Base-by-base conservation (phyloP, 92 coral and sea anemone genomes). In the Umimayanthus chanpuru region DNA sequence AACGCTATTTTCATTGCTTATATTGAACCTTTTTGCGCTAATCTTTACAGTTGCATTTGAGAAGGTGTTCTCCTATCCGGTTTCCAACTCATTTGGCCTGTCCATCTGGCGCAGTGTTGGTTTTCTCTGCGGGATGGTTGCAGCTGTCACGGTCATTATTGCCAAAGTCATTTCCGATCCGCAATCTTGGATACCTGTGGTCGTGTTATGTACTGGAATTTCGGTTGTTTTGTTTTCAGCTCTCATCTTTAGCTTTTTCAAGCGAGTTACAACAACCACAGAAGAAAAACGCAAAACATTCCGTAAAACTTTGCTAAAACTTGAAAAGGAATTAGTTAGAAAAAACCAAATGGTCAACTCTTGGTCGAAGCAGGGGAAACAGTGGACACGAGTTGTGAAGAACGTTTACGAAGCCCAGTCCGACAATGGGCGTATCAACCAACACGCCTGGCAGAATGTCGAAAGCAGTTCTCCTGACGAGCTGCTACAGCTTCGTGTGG, bases 391-490 rank as follows among this genome's bases (percentile, higher is more conserved):
- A 88, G 92, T 97, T 85, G 98, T 94, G 71, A 81, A 82, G 76
- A 92, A 94, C 82, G 98, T 95, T 55, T 94, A 91, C 76, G 97
- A 97, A 81, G 98, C 99, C 25, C 99, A 94, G 78, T 85, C 92
- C 38, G 56, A 87, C 29, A 93, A 90, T 82, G 86, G 90, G 38
- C 79, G 56, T 76, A 82, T 92, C 73, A 76, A 76, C 26, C 91
- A 92, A 23, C 80, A 82, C 85, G 91, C 79, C 11, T 92, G 92
- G 92, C 85, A 90, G 15, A 81, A 74, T 80, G 82, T 86, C 32
- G 85, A 55, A 30, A 76, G 18, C 8, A 86, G 64, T 70, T 47
- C 78, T 56, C 28, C 77, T 68, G 44, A 81, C 44, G 39, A 73
- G 25, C 55, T 81, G 23, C 66, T 58, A 40, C 85, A 68, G 36